A percentile compares a stretch with the other conserved stretches of the same genome.
These are phyloP conservation scores for Dasypolia templi DNA, from an alignment of 2,888 invertebrate genomes.

Conservation along the genomic window DNA sequence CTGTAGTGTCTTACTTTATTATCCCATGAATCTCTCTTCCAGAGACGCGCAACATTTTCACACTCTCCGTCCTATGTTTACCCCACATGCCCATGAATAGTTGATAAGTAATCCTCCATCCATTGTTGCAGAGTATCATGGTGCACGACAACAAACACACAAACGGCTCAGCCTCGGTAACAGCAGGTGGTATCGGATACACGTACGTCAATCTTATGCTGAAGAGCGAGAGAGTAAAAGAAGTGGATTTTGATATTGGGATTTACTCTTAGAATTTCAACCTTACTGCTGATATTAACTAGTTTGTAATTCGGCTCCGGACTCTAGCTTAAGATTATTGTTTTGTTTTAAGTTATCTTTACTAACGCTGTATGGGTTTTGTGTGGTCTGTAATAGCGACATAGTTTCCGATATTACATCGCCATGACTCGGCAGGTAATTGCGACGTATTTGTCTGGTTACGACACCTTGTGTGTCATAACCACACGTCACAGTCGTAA, in stretches of 20 bases:
- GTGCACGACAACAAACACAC: constrained; percentile 72
- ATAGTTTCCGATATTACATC: background rate
- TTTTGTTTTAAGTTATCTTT: background rate
- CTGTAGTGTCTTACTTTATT: constrained; percentile 43
- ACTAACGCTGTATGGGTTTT: background rate
- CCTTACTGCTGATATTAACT: background rate
- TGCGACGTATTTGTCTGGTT: background rate
- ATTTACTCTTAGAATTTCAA: constrained; percentile 48
- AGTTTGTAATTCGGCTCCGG: background rate
- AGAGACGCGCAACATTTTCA: constrained; percentile 43
- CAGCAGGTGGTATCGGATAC: constrained; percentile 74
- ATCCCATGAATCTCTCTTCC: constrained; percentile 43
- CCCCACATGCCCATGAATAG: constrained; percentile 47
- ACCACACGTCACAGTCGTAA: too few species aligned
- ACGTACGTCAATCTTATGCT: constrained; percentile 72
- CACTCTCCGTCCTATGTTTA: constrained; percentile 17
- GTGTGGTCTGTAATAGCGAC: background rate
- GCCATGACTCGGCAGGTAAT: background rate
- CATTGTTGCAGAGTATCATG: constrained; percentile 73
- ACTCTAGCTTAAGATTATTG: background rate
- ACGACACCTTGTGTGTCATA: too few species aligned
- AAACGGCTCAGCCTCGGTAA: constrained; percentile 67
- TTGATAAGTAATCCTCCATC: constrained; percentile 50
- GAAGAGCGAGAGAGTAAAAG: constrained; percentile 71
- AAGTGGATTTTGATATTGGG: constrained; percentile 70